Evolutionary conservation across 2,888 invertebrate genomes (phyloP), one percentile per base, ranked within the genome.

Genomic region (Xestia rhomboidea): DNA sequence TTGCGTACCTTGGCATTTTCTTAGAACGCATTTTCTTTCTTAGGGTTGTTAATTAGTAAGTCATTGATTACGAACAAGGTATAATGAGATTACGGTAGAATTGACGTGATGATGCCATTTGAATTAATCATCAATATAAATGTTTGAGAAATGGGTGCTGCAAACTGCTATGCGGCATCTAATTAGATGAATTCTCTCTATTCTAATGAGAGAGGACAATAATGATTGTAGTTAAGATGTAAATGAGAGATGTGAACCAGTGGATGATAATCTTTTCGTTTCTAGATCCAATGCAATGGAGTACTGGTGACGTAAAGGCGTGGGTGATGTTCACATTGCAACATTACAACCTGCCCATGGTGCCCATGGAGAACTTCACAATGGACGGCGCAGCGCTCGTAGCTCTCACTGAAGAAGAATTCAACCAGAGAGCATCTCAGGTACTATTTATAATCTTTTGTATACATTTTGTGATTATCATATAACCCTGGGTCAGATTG

Each of bases 211-310:
- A 69, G n/a, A 68, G 1, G 15, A 18, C 34, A 72, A 27, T 41
- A 68, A 60, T 60, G 57, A 27, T 54, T 34, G 13, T 30, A 6
- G 7, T 66, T 44, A 64, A 70, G 7, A 57, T 72, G 30, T 27
- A 30, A 38, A 51, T 68, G 3, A 24, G 27, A 44, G 1, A 18
- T n/a, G 1, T 63, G 41, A n/a, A 73, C 41, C 38, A 76, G 68
- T 67, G n/a, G n/a, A 15, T 86, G 60, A 81, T 68, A 15, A n/a
- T 66, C 41, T 46, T 5, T 73, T 68, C 87, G 69, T 79, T 96
- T 96, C 13, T 96, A 99, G 99, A 99, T 97, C 99, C 99, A 84
- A 97, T 97, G 92, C 97, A 98, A 90, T 99, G 99, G 99, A 98
- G 98, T 89, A 96, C 97, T 27, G 97, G 97, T 79, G 98, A 99